These are phyloP conservation scores for Hipposideros armiger DNA, from an alignment of 2,113 vertebrate genomes.

Conservation along the genomic window DNA sequence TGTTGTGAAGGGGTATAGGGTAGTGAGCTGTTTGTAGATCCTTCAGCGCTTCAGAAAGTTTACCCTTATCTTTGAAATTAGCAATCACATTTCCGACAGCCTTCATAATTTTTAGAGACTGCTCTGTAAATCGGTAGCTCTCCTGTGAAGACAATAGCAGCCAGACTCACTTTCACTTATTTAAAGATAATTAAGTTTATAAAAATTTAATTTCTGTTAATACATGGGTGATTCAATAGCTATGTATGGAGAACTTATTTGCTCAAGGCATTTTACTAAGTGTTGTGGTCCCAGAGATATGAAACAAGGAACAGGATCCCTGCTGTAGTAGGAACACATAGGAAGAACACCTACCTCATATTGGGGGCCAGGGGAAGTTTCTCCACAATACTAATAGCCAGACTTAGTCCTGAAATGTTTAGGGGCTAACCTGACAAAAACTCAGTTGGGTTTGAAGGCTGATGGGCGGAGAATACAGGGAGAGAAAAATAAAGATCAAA, in stretches of 20 bases:
- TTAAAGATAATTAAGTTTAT: background rate
- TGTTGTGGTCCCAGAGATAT: background rate
- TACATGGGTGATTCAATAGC: background rate
- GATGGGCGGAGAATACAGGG: background rate
- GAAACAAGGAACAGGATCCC: background rate
- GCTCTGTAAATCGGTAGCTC: slow-evolving; percentile 91
- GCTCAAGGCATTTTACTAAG: background rate
- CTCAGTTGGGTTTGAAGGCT: background rate
- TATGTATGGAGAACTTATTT: background rate
- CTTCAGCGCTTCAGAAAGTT: slow-evolving; percentile 85
- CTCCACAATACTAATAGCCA: background rate
- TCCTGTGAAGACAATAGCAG: slow-evolving; percentile 87
- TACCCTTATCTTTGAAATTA: slow-evolving; percentile 87
- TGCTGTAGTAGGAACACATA: no score
- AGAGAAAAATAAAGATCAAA: background rate
- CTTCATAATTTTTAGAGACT: slow-evolving; percentile 88
- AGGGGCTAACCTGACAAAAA: background rate
- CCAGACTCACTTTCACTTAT: background rate
- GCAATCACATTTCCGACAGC: slow-evolving; percentile 90
- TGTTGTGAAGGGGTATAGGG: slow-evolving; percentile 81
- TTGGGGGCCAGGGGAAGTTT: background rate
- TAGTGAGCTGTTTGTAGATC: slow-evolving; percentile 85
- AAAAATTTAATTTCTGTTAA: background rate
- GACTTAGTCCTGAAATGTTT: background rate
- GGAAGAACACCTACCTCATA: background rate